Percentiles rank a stretch among this genome's conserved stretches.
Evolutionary conservation across 2,888 invertebrate species (phyloP).

Genomic region (Branchellion lobata): DNA sequence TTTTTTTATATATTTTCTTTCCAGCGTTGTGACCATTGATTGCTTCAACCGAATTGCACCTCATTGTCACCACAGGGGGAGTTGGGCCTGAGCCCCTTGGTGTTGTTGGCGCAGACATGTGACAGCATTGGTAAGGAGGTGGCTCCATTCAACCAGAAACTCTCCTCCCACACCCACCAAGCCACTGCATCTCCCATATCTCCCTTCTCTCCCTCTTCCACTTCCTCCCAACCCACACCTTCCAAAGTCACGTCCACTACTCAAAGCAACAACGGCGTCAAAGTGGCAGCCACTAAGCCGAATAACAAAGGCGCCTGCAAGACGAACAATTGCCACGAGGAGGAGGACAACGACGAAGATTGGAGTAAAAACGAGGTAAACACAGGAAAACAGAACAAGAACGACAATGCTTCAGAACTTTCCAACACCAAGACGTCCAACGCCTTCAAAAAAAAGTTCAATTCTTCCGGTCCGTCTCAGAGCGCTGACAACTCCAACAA

Average conservation of each 20-base stretch:
- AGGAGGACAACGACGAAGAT: not conserved
- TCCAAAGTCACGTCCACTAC: not conserved
- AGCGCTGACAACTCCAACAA: no score
- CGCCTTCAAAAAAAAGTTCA: no score
- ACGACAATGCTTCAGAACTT: not conserved
- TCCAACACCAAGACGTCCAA: not conserved
- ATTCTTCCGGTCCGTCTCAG: no score
- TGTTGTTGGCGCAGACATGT: conserved; percentile 91
- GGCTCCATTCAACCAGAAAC: conserved; percentile 33
- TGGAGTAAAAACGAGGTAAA: not conserved
- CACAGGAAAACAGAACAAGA: not conserved
- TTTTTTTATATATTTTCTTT: no score
- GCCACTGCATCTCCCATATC: conserved; percentile 10
- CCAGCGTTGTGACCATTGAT: no score
- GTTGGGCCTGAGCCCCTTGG: conserved; percentile 91
- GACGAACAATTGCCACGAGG: not conserved
- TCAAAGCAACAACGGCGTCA: not conserved
- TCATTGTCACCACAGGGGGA: no score
- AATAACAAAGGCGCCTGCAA: not conserved
- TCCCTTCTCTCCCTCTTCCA: conserved; percentile 6
- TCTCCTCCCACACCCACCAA: not conserved
- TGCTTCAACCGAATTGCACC: no score
- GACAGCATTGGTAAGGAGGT: conserved; percentile 85
- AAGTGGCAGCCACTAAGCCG: not conserved
- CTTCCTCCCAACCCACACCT: not conserved